Evolutionary conservation across 2,113 vertebrate genomes (phyloP), one percentile per base, ranked within the genome.

Genomic region (Amia ocellicauda): DNA sequence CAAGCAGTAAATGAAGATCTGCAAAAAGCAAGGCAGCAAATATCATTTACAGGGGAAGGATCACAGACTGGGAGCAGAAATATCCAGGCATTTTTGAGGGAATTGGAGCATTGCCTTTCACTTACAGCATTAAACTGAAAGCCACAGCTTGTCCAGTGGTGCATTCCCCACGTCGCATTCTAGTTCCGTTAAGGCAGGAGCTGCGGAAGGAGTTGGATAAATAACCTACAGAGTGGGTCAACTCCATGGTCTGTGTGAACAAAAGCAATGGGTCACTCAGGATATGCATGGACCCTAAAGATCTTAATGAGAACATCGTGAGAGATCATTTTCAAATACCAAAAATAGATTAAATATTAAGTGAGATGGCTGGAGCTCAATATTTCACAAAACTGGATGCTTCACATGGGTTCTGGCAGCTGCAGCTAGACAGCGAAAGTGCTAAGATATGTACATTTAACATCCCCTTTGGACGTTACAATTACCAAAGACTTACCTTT

Each of bases 341-440:
- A 14, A 63, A 23, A 20, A 20, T 43, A 19, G 47, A 64, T 28
- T 36, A 60, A 36, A 69, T 64, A 7, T 53, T 47, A n/a, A 69
- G 40, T n/a, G 22, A 64, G 49, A 55, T 60, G 63, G 9, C 59
- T 24, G 58, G 58, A 4, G 66, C 62, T 2, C 42, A 49, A 11
- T 70, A 22, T 17, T 68, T 74, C 20, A 31, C 41, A 1, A 75
- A 63, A 27, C 43, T 72, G 13, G 63, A 69, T 36, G 67, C 31
- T 5, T 36, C 31, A 36, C 31, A 36, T 36, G 31, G 31, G 5
- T 36, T 36, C 31, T 36, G 31, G 31, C 31, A 36, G 11, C 11
- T 36, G 31, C 31, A 36, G 11, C 31, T 36, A 7, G 40, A 14
- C 11, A 11, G 11, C 31, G 11, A 36, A 36, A 7, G 31, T 36